Conservation (phyloP, 2,888 invertebrate species). For the Allygus modestus region DNA sequence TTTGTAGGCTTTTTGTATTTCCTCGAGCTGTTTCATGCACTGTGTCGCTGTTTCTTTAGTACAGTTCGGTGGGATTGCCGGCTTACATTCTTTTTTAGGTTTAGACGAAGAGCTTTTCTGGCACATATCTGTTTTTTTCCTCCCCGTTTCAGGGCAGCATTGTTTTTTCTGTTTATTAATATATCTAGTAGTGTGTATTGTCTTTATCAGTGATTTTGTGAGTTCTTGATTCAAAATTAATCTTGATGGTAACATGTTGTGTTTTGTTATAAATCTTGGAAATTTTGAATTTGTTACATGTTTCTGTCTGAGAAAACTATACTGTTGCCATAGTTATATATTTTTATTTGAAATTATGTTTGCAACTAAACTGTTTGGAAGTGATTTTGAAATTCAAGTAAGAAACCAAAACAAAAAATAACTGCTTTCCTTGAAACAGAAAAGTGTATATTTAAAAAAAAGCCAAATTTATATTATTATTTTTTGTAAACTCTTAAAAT, state of each 20-base stretch:
- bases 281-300: neutral
- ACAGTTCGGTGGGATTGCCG: neutral
- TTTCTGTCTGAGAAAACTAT: neutral
- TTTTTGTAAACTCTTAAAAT: no score
- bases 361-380: no score
- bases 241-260: neutral
- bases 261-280: neutral
- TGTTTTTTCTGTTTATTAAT: neutral
- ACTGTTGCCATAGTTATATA: conserved; percentile 4
- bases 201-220: neutral
- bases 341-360: no score
- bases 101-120: neutral
- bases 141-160: neutral
- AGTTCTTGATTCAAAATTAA: neutral
- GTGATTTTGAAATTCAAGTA: no score
- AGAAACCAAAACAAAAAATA: no score
- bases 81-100: neutral
- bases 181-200: neutral
- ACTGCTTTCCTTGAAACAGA: no score
- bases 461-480: no score
- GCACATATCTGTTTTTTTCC: neutral
- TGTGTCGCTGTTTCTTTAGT: neutral
- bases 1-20: conserved; percentile 13
- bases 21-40: conserved; percentile 16
- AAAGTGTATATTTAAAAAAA: no score